Conservation (phyloP, 2,888 invertebrate genomes). For the Pseudoips prasinana region DNA sequence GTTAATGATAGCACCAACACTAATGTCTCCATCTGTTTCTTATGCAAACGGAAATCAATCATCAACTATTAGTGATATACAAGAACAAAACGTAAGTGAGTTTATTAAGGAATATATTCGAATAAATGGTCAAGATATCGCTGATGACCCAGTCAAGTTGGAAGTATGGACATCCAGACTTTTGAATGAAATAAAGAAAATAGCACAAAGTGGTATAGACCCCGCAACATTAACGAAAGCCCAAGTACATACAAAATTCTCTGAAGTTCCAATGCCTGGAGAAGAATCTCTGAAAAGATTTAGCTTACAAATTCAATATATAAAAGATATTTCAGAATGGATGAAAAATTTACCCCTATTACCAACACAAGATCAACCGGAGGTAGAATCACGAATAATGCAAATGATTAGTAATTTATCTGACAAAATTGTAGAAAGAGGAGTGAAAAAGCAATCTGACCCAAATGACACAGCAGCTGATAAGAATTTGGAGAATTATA, state of each 20-base stretch:
- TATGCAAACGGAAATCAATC: not conserved
- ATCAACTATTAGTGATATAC: slow-evolving; percentile 15
- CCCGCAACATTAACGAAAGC: slow-evolving; percentile 29
- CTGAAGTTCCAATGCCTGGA: slow-evolving; percentile 32
- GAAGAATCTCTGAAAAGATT: slow-evolving; percentile 40
- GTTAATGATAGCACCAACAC: slow-evolving; percentile 25
- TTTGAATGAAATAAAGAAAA: slow-evolving; percentile 46
- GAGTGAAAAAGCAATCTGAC: slow-evolving; percentile 20
- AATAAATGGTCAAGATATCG: slow-evolving; percentile 43
- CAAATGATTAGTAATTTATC: slow-evolving; percentile 48
- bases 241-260: slow-evolving; percentile 39
- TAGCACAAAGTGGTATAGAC: slow-evolving; percentile 32
- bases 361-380: slow-evolving; percentile 25
- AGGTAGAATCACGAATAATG: slow-evolving; percentile 29
- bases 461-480: slow-evolving; percentile 26
- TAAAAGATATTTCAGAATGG: slow-evolving; percentile 58
- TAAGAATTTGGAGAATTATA: slow-evolving; percentile 36
- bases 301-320: slow-evolving; percentile 43
- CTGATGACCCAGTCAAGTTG: slow-evolving; percentile 48
- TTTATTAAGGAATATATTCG: slow-evolving; percentile 51
- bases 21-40: not conserved
- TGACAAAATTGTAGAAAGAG: slow-evolving; percentile 41
- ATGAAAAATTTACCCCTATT: slow-evolving; percentile 52
- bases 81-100: slow-evolving; percentile 41
- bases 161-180: slow-evolving; percentile 51